A percentile compares a stretch with the other conserved stretches of the same genome.
Evolutionary conservation across 2,888 invertebrate species (phyloP).

Genomic region (Rhamnusium bicolor): DNA sequence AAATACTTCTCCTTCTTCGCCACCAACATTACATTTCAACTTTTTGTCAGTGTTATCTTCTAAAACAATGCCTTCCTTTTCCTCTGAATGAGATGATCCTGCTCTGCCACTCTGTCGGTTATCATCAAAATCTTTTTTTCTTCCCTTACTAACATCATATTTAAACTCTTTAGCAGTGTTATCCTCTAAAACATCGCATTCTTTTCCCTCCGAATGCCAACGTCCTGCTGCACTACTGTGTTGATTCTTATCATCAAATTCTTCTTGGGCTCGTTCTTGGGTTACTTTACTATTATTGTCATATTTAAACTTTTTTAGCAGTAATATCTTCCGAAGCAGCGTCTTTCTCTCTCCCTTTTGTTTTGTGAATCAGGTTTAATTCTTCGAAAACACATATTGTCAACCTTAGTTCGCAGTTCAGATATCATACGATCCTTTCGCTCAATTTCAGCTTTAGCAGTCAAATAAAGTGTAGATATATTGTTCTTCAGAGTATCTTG

Average conservation of each 20-base stretch:
- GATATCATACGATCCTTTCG: slow-evolving; percentile 71
- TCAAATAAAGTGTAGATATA: slow-evolving; percentile 71
- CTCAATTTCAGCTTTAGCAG: slow-evolving; percentile 71
- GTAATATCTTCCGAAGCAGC: too few species aligned
- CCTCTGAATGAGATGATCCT: neutral
- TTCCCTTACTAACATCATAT: neutral
- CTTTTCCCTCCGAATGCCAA: neutral
- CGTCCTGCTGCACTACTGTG: too few species aligned
- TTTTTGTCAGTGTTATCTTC: neutral
- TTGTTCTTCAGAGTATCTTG: slow-evolving; percentile 68
- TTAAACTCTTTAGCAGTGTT: neutral
- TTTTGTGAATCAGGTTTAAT: neutral
- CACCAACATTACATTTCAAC: neutral
- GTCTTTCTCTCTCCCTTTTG: neutral
- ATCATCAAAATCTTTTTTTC: neutral
- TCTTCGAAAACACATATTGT: slow-evolving; percentile 64
- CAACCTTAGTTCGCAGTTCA: slow-evolving; percentile 68
- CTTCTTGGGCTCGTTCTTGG: too few species aligned
- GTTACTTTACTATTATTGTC: too few species aligned
- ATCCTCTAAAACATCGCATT: neutral
- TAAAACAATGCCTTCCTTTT: too few species aligned
- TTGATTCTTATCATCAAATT: too few species aligned
- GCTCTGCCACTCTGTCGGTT: neutral
- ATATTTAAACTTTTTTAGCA: neutral
- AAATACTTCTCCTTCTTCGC: neutral